Evolutionary conservation across 2,888 invertebrate genomes (phyloP).

Genomic region (Frankliniella fusca): DNA sequence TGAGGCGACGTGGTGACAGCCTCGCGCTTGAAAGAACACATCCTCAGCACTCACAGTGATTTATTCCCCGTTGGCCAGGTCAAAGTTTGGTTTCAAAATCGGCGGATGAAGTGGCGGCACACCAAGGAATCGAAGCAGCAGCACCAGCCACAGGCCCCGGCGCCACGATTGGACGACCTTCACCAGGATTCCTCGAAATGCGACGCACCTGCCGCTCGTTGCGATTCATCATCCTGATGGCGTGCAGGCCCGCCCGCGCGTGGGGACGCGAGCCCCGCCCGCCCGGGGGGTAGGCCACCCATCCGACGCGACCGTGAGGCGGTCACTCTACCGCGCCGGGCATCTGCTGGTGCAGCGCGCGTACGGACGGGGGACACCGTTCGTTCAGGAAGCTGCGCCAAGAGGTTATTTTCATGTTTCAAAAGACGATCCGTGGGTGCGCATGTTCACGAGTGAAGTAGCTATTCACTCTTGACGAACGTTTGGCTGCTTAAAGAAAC

Average conservation of each 20-base stretch:
- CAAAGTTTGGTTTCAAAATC: slow-evolving; percentile 91
- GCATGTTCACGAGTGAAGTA: too few relatives aligned
- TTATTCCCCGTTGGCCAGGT: slow-evolving; percentile 54
- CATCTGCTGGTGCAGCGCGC: too few relatives aligned
- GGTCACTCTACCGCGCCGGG: neutral
- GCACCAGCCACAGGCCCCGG: slow-evolving; percentile 33
- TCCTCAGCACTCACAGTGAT: neutral
- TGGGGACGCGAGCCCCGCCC: too few relatives aligned
- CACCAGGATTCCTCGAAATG: neutral
- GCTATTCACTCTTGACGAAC: too few relatives aligned
- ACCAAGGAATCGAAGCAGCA: slow-evolving; percentile 55
- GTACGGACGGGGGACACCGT: too few relatives aligned
- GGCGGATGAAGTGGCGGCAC: slow-evolving; percentile 86
- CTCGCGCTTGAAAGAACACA: too few relatives aligned
- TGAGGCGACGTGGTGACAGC: slow-evolving; percentile 43
- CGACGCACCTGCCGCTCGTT: neutral
- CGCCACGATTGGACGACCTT: slow-evolving; percentile 29
- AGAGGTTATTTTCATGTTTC: too few relatives aligned
- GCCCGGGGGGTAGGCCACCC: neutral
- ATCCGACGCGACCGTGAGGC: neutral
- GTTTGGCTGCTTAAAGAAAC: too few relatives aligned
- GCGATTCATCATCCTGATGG: too few relatives aligned
- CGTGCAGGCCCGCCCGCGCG: too few relatives aligned
- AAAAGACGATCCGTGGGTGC: too few relatives aligned
- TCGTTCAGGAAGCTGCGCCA: too few relatives aligned